These are phyloP conservation scores for Daboia siamensis DNA, from an alignment of 2,113 vertebrate species.

Conservation along the genomic window DNA sequence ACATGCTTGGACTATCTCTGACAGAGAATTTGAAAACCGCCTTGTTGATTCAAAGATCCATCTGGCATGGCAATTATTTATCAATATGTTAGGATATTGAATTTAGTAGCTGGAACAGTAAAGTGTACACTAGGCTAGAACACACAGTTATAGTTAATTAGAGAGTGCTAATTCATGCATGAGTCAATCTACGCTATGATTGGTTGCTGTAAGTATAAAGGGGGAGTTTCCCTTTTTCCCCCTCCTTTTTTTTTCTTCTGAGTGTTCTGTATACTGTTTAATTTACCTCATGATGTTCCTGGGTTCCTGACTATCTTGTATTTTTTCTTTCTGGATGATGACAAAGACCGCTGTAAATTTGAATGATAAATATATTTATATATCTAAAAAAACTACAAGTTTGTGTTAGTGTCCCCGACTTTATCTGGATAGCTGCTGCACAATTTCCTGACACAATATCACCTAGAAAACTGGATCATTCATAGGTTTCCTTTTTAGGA, in stretches of 20 bases:
- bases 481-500: neutral
- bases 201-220: neutral
- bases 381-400: no score
- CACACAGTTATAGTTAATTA: neutral
- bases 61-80: neutral
- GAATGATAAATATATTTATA: no score
- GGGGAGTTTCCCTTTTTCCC: neutral
- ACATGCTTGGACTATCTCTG: neutral
- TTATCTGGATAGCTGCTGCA: no score
- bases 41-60: neutral
- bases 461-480: neutral
- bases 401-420: no score
- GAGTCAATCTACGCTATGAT: neutral
- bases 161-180: neutral
- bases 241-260: neutral
- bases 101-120: neutral
- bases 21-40: neutral
- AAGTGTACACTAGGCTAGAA: neutral
- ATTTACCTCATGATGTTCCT: neutral
- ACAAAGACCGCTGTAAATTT: no score
- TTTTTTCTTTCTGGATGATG: no score
- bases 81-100: neutral
- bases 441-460: neutral
- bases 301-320: neutral
- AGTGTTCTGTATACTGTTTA: neutral